Percentiles rank a stretch among this genome's conserved stretches.
Conservation (phyloP, 2,888 invertebrate species). For the Villa cingulata region DNA sequence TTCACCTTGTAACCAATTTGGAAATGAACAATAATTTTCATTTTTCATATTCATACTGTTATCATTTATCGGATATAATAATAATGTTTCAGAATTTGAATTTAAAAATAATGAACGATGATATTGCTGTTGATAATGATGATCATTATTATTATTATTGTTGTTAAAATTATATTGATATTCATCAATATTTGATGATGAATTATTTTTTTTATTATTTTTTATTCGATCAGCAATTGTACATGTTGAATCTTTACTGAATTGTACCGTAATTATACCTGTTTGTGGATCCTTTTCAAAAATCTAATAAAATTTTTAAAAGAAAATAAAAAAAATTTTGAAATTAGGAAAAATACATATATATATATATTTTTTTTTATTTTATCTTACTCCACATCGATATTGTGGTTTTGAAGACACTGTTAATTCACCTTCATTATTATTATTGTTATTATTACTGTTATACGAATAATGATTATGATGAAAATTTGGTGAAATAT, state of each 20-base stretch:
- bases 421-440: no score
- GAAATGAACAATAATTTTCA: conserved; percentile 36
- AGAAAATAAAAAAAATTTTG: neutral
- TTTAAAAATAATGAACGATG: no score
- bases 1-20: conserved; percentile 47
- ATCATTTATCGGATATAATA: conserved; percentile 32
- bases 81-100: conserved; percentile 42
- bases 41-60: conserved; percentile 34
- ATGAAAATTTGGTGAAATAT: conserved; percentile 20
- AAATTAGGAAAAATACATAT: neutral
- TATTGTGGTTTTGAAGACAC: conserved; percentile 40
- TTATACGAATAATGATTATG: no score
- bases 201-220: no score
- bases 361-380: neutral
- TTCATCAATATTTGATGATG: no score
- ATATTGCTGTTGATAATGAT: no score
- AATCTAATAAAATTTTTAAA: conserved; percentile 25
- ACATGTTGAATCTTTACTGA: conserved; percentile 52
- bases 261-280: conserved; percentile 43
- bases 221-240: neutral
- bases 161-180: neutral
- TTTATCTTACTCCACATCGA: conserved; percentile 44
- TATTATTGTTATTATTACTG: no score
- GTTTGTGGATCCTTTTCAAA: conserved; percentile 38
- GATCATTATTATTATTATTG: conserved; percentile 30